A percentile compares a stretch with the other conserved stretches of the same genome.
Conservation (phyloP, 2,888 invertebrate genomes). For the Drosophila rubida region DNA sequence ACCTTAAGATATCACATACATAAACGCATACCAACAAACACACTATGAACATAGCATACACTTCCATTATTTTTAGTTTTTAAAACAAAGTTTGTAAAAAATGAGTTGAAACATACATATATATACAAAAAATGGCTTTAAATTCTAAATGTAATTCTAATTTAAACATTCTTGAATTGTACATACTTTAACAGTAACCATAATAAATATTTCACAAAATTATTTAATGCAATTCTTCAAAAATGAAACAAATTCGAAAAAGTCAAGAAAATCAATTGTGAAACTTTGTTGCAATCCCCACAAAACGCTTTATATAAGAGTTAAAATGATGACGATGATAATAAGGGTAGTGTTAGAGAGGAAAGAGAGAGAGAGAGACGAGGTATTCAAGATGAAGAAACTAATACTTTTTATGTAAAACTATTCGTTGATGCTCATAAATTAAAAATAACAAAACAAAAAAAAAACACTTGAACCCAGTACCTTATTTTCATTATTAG, state of each 20-base stretch:
- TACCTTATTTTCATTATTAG: constrained; percentile 83
- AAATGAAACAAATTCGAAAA: constrained; percentile 18
- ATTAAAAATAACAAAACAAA: constrained; percentile 46
- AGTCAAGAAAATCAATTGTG: constrained; percentile 43
- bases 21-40: constrained; percentile 29
- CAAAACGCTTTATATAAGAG: constrained; percentile 57
- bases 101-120: constrained; percentile 43
- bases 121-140: constrained; percentile 68
- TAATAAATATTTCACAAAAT: constrained; percentile 31
- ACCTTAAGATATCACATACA: constrained; percentile 57
- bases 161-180: constrained; percentile 75
- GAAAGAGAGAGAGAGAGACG: constrained; percentile 33
- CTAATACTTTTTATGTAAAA: constrained; percentile 64
- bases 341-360: constrained; percentile 49
- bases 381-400: constrained; percentile 24
- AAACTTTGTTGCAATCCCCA: constrained; percentile 68
- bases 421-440: constrained; percentile 76
- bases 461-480: constrained; percentile 81
- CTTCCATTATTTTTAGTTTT: constrained; percentile 75
- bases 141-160: constrained; percentile 53
- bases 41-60: constrained; percentile 36
- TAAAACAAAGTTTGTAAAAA: constrained; percentile 40
- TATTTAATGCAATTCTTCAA: constrained; percentile 24
- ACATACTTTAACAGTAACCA: constrained; percentile 52
- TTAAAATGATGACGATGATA: constrained; percentile 30